Base-by-base conservation (phyloP, 2,113 vertebrate genomes). In the Rhinolophus sinicus region DNA sequence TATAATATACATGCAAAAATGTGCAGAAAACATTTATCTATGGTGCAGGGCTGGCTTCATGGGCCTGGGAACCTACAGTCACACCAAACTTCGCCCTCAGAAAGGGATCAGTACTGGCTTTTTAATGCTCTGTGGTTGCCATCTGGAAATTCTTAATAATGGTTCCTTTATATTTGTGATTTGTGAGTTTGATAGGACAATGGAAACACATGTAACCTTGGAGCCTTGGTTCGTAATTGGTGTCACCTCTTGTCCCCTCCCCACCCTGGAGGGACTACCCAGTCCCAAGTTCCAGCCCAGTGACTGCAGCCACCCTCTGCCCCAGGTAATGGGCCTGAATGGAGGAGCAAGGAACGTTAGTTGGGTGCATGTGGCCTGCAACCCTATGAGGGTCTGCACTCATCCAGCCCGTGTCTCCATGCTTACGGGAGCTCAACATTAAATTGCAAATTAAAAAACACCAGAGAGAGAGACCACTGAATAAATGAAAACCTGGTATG, bases 151-250 rank as follows among this genome's bases (percentile, higher is more conserved):
- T 72, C 47, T 64, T 44, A 52, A 28, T 62, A 65, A 44, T 26
- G 90, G 86, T 72, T 14, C 58, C 50, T 93, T 90, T 82, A 84
- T 38, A 62, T 65, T 13, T 82, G 30, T 87, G 47, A 33, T 83
- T 92, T 85, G 10, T 64, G 70, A 84, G 35, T 78, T 33, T n/a
- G 5, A 44, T 40, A 65, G 22, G 7, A 69, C 47, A 60, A 50
- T 73, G 16, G 62, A 22, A 19, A 33, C 35, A 13, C 5, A 33
- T 64, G 9, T 30, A 64, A 44, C 16, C 60, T 80, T 67, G 47
- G 54, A 83, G 18, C 13, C 33, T 80, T 69, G 28, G 2, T 40
- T 72, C 9, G 14, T 40, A 54, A 1, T 58, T 60, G 38, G 35
- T 65, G 12, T 21, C 28, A 78, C 13, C 11, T 50, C 21, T 50